phyloP scores from a whole-genome alignment of 2,888 invertebrate species.

The Calameuta idolon region DNA sequence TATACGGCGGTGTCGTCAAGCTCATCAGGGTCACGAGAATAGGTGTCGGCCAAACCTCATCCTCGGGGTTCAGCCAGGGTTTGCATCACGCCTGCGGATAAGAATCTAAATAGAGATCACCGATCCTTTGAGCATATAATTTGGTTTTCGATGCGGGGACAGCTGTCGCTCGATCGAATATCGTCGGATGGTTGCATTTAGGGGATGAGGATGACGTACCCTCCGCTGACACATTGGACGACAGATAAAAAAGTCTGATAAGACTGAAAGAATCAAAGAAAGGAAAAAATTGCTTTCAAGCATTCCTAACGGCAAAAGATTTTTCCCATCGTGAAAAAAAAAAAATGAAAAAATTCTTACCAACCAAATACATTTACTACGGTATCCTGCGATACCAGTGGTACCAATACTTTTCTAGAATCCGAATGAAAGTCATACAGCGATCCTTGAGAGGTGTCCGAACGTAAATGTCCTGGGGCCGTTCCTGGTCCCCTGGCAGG shows the following conservation, averaged over 20 bases:
- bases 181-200: slow-evolving; percentile 19
- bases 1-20: too few species aligned
- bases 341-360: too few species aligned
- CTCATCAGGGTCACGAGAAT: slow-evolving; percentile 17
- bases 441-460: not conserved
- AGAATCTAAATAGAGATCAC: slow-evolving; percentile 65
- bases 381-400: too few species aligned
- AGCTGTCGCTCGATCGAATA: slow-evolving; percentile 60
- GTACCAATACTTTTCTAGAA: too few species aligned
- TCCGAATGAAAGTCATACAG: too few species aligned
- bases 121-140: slow-evolving; percentile 65
- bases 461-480: slow-evolving; percentile 1
- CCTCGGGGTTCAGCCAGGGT: slow-evolving; percentile 12
- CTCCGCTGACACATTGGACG: too few species aligned
- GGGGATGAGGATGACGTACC: slow-evolving; percentile 5
- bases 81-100: slow-evolving; percentile 54
- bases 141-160: slow-evolving; percentile 63
- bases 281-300: too few species aligned
- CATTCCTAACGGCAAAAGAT: too few species aligned
- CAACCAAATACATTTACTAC: too few species aligned
- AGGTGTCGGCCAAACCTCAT: slow-evolving; percentile 14
- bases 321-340: too few species aligned
- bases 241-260: too few species aligned
- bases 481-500: slow-evolving; percentile 3
- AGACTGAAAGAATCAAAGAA: too few species aligned